Base-by-base conservation (phyloP, 2,797 vertebrate species). In the Microctenopoma steveboyesi region DNA sequence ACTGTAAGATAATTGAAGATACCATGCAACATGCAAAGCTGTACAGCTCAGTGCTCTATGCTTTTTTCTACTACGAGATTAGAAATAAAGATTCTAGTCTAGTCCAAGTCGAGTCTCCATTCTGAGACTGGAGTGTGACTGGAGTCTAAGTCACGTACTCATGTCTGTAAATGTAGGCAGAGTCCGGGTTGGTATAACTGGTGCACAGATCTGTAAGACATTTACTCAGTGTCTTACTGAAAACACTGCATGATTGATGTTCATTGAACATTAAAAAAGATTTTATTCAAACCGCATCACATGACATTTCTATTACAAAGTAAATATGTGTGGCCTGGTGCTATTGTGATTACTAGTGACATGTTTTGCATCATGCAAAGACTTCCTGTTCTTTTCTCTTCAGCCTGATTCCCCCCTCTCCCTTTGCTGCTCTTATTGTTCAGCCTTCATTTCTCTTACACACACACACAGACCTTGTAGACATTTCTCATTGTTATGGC, bases 401-500 rank as follows among this genome's bases (percentile, higher is more conserved):
- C 9, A 3, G 37, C 55, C 50, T 9, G 1, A 54, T 51, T 58
- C 13, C 8, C 18, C 15, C 35, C 30, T 65, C 16, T 28, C n/a
- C 15, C 47, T 25, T 71, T 40, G n/a, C 37, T 74, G 37, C 65
- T 51, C 48, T 51, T 78, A 48, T 40, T 3, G 1, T 27, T 55
- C 12, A 2, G n/a, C n/a, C 25, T 64, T 56, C 60, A 22, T 67
- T 51, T 53, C 52, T 16, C 50, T 25, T 25, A 43, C 47, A 25
- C 50, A 37, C 49, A 25, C 22, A 37, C 6, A 58, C 7, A 50
- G 3, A 76, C 35, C 35, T 63, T 62, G 39, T 59, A 74, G 57
- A 55, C 76, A 86, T 83, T 85, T 70, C 77, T 88, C 79, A 82
- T 84, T 85, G 81, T 90, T 85, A 86, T 65, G 70, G 27, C 18